These are phyloP conservation scores for Oncorhynchus gorbuscha DNA, from an alignment of 2,113 vertebrate genomes.

Conservation along the genomic window DNA sequence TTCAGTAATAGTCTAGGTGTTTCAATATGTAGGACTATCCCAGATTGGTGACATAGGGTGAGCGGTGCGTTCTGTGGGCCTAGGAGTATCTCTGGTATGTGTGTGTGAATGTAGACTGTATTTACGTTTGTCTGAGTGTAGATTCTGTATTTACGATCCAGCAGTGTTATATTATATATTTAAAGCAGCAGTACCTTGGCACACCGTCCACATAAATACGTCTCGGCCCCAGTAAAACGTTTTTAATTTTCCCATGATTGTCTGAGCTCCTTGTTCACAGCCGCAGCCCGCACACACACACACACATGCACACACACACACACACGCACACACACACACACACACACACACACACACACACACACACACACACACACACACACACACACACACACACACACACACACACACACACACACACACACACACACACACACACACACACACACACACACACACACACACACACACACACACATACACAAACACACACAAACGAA, in stretches of 20 bases:
- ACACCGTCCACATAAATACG: not conserved
- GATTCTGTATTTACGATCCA: not conserved
- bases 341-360: too few species aligned
- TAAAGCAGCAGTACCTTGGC: not conserved
- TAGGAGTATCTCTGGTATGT: not conserved
- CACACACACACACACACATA: too few species aligned
- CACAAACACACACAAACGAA: constrained; percentile 12
- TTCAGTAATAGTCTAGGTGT: too few species aligned
- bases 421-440: constrained; percentile 20
- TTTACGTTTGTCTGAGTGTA: not conserved
- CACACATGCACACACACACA: too few species aligned
- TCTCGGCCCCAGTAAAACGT: constrained; percentile 31
- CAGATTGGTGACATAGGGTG: too few species aligned
- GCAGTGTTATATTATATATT: not conserved
- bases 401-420: too few species aligned
- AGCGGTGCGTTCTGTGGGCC: not conserved
- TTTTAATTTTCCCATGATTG: constrained; percentile 54
- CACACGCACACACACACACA: too few species aligned
- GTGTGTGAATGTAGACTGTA: not conserved
- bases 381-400: too few species aligned
- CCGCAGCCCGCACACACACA: constrained; percentile 23
- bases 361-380: too few species aligned
- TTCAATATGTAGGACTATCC: too few species aligned
- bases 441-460: not conserved
- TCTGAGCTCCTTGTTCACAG: constrained; percentile 30